A percentile compares a stretch with the other conserved stretches of the same genome.
phyloP scores from a whole-genome alignment of 1,140 invertebrate genomes.

The Temnothorax curvispinosus region DNA sequence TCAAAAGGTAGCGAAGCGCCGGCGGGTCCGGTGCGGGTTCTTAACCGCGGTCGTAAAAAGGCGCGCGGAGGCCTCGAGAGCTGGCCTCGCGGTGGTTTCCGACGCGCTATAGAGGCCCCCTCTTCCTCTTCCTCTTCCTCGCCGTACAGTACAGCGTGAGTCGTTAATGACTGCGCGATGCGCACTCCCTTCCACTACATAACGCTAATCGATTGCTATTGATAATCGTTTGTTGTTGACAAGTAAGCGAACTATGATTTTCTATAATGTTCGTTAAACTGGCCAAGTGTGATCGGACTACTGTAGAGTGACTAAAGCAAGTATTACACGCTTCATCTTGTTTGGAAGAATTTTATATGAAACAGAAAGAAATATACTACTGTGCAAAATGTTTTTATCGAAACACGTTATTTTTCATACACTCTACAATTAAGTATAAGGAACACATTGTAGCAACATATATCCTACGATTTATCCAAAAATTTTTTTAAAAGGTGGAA shows the following conservation, averaged over 20 bases:
- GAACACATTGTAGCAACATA: background rate
- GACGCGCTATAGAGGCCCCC: background rate
- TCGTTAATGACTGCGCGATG: conserved; percentile 21
- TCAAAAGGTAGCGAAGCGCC: conserved; percentile 61
- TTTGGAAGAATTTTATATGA: background rate
- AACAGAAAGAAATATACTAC: background rate
- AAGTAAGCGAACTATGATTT: conserved; percentile 21
- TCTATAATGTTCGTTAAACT: background rate
- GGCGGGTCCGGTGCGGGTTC: conserved; percentile 52
- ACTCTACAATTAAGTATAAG: background rate
- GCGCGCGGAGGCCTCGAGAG: conserved; percentile 52
- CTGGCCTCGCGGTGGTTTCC: conserved; percentile 71
- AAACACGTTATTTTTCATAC: background rate
- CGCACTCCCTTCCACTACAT: background rate
- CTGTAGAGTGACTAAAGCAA: background rate
- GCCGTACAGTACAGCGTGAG: conserved; percentile 1
- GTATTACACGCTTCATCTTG: background rate
- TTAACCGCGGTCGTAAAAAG: conserved; percentile 59
- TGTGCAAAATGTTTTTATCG: background rate
- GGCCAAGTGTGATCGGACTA: background rate
- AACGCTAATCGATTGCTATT: background rate
- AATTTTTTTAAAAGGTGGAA: background rate
- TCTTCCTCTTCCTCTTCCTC: background rate
- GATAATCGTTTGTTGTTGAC: background rate
- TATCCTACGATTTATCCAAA: background rate